phyloP scores from a whole-genome alignment of 2,113 vertebrate genomes.

The Pyrgilauda ruficollis region DNA sequence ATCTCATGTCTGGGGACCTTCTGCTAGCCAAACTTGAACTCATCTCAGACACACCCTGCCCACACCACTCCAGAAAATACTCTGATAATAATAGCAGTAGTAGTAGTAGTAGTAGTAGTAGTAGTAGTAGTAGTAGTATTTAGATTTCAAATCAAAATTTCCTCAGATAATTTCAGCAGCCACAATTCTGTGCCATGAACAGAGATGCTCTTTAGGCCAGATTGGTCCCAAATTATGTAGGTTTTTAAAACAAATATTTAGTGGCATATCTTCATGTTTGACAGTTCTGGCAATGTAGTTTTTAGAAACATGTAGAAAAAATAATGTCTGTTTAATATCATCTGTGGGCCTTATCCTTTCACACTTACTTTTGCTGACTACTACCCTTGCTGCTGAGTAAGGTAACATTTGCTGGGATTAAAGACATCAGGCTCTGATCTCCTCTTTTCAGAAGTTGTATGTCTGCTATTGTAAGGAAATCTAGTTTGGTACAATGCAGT shows the following conservation, averaged over 20 bases:
- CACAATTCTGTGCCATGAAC: background rate
- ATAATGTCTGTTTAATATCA: background rate
- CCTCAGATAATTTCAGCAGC: background rate
- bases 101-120: background rate
- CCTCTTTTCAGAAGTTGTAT: background rate
- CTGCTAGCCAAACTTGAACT: background rate
- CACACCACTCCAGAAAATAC: background rate
- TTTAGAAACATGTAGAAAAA: background rate
- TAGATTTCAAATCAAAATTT: background rate
- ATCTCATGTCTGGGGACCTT: accelerated
- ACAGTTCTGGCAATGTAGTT: background rate
- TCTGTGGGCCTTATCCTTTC: background rate
- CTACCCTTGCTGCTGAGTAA: background rate
- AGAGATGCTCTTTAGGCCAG: background rate
- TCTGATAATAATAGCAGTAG: background rate
- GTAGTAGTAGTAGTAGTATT: background rate
- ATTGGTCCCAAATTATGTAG: background rate
- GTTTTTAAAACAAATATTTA: background rate
- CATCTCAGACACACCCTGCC: background rate
- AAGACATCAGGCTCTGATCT: background rate
- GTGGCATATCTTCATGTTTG: background rate
- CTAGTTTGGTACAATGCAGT: background rate
- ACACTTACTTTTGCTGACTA: background rate
- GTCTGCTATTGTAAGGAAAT: background rate
- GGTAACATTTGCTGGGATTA: background rate